Evolutionary conservation across 1,140 invertebrate genomes (phyloP).

Genomic region (Drosophila tani): DNA sequence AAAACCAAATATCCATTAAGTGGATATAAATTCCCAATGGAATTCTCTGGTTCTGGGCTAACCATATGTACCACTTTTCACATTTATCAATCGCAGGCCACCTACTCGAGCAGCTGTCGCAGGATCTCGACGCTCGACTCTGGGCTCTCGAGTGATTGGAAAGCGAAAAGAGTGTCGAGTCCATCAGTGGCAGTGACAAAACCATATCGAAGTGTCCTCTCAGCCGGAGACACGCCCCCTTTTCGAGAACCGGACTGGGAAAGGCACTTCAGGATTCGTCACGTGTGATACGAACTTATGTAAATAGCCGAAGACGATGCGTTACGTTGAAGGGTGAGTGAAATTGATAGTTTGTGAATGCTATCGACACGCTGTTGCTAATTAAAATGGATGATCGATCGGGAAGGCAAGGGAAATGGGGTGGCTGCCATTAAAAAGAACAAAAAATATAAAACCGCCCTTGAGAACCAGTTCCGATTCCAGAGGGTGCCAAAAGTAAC

Average conservation of each 20-base stretch:
- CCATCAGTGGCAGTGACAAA: constrained; percentile 52
- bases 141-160: constrained; percentile 22
- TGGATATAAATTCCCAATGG: constrained; percentile 23
- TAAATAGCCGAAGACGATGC: constrained; percentile 55
- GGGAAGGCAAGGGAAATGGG: constrained; percentile 9
- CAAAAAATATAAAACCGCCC: constrained; percentile 58
- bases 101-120: constrained; percentile 60
- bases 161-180: constrained; percentile 10
- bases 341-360: constrained; percentile 82
- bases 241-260: constrained; percentile 31
- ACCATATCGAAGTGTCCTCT: constrained; percentile 68
- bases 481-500: constrained; percentile 36
- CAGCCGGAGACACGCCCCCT: constrained; percentile 57
- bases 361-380: constrained; percentile 82
- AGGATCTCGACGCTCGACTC: constrained; percentile 25
- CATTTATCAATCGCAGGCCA: constrained; percentile 77
- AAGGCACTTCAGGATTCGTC: constrained; percentile 76
- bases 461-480: constrained; percentile 69
- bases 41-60: constrained; percentile 9
- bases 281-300: constrained; percentile 72
- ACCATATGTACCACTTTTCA: constrained; percentile 43
- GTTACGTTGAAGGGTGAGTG: constrained; percentile 41
- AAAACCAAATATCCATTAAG: constrained; percentile 12
- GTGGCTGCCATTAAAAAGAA: constrained; percentile 34
- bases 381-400: constrained; percentile 84